Percentiles rank a stretch among this genome's conserved stretches.
Conservation (phyloP, 2,797 vertebrate genomes). For the Bradypodion ventrale region DNA sequence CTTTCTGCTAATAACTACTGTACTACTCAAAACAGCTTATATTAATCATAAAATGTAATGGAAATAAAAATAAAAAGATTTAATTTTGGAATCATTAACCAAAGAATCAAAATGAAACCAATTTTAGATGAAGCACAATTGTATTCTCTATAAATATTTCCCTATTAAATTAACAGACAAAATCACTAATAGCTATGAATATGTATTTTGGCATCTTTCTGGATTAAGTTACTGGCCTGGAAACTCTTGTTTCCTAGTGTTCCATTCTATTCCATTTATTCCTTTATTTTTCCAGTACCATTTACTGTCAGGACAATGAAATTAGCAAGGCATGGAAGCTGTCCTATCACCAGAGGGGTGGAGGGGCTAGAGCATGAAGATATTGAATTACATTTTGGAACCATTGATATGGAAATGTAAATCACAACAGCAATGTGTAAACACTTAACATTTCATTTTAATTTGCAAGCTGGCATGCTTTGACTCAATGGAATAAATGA, state of each 20-base stretch:
- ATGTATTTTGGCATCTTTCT: slow-evolving; percentile 29
- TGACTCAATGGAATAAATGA: slow-evolving; percentile 10
- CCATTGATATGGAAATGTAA: slow-evolving; percentile 37
- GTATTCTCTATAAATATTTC: slow-evolving; percentile 25
- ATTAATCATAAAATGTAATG: no score
- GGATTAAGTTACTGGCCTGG: slow-evolving; percentile 33
- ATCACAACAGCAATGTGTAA: slow-evolving; percentile 8
- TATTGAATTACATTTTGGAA: slow-evolving; percentile 42
- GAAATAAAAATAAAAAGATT: no score
- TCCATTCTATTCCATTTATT: slow-evolving; percentile 42
- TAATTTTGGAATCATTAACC: no score
- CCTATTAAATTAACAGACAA: slow-evolving; percentile 33
- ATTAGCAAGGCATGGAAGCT: slow-evolving; percentile 42
- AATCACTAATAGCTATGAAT: slow-evolving; percentile 30
- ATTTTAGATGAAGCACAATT: not conserved
- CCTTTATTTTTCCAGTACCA: slow-evolving; percentile 50
- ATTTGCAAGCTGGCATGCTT: not conserved
- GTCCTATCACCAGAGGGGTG: slow-evolving; percentile 35
- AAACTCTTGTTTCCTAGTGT: slow-evolving; percentile 36
- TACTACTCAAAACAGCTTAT: no score
- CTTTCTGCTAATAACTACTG: no score
- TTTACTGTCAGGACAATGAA: slow-evolving; percentile 55
- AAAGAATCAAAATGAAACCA: not conserved
- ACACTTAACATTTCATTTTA: slow-evolving; percentile 34
- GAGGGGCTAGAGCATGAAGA: slow-evolving; percentile 27